Conservation (phyloP, 2,113 vertebrate species). For the Pipra filicauda region DNA sequence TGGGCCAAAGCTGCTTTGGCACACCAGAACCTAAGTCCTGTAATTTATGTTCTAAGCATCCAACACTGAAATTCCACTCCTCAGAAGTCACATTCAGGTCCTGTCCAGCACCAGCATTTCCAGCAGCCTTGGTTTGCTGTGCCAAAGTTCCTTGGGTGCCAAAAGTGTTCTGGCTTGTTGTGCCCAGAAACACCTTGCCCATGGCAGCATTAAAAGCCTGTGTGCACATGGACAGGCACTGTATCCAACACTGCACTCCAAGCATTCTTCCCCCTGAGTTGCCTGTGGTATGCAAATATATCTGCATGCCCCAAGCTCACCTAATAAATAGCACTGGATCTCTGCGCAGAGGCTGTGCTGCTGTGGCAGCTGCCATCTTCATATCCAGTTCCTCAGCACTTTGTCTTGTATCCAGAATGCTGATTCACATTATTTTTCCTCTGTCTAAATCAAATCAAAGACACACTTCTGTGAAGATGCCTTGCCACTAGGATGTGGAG, state of each 20-base stretch:
- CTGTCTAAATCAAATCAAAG: not conserved
- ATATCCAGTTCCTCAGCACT: not conserved
- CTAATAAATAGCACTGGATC: accelerated
- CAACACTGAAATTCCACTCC: not conserved
- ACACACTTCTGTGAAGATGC: not conserved
- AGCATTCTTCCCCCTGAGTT: not conserved
- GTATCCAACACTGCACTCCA: accelerated
- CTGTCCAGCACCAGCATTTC: not conserved
- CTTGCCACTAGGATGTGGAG: not conserved
- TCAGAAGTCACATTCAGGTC: not conserved
- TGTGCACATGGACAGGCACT: accelerated
- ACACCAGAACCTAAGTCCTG: not conserved
- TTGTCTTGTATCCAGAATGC: not conserved
- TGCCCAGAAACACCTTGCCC: not conserved
- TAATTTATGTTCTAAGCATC: not conserved
- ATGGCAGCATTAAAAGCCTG: not conserved
- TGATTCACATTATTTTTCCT: accelerated
- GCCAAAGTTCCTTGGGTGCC: accelerated
- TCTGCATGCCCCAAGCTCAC: accelerated
- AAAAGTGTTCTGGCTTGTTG: not conserved
- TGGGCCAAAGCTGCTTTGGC: not conserved
- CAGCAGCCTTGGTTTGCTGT: not conserved
- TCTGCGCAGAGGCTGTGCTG: not conserved
- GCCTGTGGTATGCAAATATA: not conserved
- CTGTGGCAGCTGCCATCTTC: not conserved